phyloP scores from a whole-genome alignment of 2,888 invertebrate species.

The Erebia epiphron region DNA sequence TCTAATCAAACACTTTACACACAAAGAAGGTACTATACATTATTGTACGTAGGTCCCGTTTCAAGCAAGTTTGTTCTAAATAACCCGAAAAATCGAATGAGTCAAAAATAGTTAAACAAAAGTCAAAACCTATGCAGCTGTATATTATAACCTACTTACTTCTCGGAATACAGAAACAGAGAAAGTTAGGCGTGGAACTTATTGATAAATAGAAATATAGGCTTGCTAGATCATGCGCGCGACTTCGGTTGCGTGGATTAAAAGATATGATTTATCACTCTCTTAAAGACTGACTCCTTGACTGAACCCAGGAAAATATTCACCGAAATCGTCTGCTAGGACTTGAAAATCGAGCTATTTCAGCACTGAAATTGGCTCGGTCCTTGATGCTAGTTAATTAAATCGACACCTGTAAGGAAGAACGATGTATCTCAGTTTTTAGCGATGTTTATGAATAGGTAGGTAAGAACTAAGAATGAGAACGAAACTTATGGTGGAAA shows the following conservation, averaged over 20 bases:
- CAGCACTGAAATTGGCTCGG: no score
- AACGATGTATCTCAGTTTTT: no score
- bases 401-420: no score
- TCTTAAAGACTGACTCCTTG: no score
- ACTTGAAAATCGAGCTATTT: no score
- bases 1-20: not conserved
- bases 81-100: not conserved
- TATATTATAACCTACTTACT: not conserved
- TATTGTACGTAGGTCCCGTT: not conserved
- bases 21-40: not conserved
- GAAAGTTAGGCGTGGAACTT: conserved; percentile 10
- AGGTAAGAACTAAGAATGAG: no score
- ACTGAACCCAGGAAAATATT: no score
- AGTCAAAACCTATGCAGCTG: not conserved
- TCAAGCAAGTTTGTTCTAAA: not conserved
- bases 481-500: no score
- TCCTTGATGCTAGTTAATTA: no score
- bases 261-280: no score
- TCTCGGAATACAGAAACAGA: conserved; percentile 5
- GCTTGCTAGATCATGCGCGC: not conserved
- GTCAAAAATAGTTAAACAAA: not conserved
- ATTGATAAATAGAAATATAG: conserved; percentile 1
- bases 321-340: no score
- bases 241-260: not conserved
- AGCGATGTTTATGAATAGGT: no score